A percentile compares a stretch with the other conserved stretches of the same genome.
Conservation (phyloP, 37 sponge, comb jelly and placozoan genomes). For the Axinella damicornis region DNA sequence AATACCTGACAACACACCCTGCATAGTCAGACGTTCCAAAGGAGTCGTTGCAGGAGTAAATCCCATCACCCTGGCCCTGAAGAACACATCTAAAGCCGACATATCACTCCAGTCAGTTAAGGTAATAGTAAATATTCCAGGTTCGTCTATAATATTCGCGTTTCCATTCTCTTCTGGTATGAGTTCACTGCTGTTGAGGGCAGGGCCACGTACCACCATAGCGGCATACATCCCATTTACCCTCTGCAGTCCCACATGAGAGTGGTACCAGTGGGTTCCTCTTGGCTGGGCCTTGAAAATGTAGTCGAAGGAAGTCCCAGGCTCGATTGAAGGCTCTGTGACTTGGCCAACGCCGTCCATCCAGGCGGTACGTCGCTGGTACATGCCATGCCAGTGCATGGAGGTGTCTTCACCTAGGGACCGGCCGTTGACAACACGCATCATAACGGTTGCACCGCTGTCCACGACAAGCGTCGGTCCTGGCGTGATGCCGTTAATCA, state of each 20-base stretch:
- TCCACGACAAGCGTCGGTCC: slow-evolving; percentile 68
- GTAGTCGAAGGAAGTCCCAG: slow-evolving; percentile 61
- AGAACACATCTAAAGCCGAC: too few relatives aligned
- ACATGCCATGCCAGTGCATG: slow-evolving; percentile 92
- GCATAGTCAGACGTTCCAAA: too few relatives aligned
- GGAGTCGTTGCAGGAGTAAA: too few relatives aligned
- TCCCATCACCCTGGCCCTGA: too few relatives aligned
- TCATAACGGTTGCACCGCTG: slow-evolving; percentile 32
- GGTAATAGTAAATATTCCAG: too few relatives aligned
- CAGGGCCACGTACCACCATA: slow-evolving; percentile 68
- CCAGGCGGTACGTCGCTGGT: slow-evolving; percentile 68
- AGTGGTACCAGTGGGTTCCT: slow-evolving; percentile 90
- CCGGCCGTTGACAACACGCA: slow-evolving; percentile 61
- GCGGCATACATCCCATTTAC: slow-evolving; percentile 83
- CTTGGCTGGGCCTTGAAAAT: slow-evolving; percentile 60
- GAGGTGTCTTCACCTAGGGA: slow-evolving; percentile 51
- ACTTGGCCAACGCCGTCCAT: slow-evolving; percentile 82
- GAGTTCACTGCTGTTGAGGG: too few relatives aligned
- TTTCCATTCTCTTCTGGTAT: too few relatives aligned
- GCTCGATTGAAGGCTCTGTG: slow-evolving; percentile 70
- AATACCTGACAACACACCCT: too few relatives aligned
- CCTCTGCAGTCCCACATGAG: slow-evolving; percentile 78
- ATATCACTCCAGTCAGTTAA: too few relatives aligned
- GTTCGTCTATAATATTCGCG: too few relatives aligned
- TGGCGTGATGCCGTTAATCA: slow-evolving; percentile 56